Base-by-base conservation (phyloP, 2,797 vertebrate genomes). In the Enteromius viviparus region DNA sequence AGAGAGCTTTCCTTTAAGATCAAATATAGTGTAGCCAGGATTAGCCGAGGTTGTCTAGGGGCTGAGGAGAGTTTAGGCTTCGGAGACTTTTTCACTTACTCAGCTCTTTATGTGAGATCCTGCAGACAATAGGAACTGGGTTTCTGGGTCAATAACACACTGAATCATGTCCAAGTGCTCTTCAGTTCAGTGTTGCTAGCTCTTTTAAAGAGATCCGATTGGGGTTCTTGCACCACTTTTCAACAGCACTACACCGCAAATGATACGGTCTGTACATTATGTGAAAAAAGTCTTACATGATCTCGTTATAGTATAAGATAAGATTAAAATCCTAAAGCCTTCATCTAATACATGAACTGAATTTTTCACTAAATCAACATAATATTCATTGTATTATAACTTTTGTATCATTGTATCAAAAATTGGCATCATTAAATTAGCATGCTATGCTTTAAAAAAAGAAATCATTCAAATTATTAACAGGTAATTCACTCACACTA, bases 131-230 rank as follows among this genome's bases (percentile, higher is more conserved):
- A 23, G 19, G 42, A 85, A 70, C 71, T 81, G 40, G 62, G 78
- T 85, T 85, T 85, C 79, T 62, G 15, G 79, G 79, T 81, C 79
- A 85, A 47, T 60, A 77, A 62, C 40, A 77, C 40, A 47, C 40
- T 60, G 29, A 17, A 47, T 80, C 40, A 69, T 10, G 45, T 58
- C 69, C 29, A 72, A 62, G 29, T 74, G 69, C 42, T 37, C 42
- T 64, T 64, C 10, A 45, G 4, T 47, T 76, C 3, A 7, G 21
- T 49, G 17, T 21, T 47, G 68, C 53, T 17, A 34, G 55, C 55
- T 19, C 21, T 74, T 81, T 74, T 10, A 64, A 81, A 49, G 40
- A 74, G 14, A 71, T 29, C 47, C 10, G 2, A 29, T 26, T 74
- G 74, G 32, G 53, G 58, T 76, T 76, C 34, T 58, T 64, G 55